A percentile compares a stretch with the other conserved stretches of the same genome.
phyloP scores from a whole-genome alignment of 2,888 invertebrate species.

The Oxytorus armatus region DNA sequence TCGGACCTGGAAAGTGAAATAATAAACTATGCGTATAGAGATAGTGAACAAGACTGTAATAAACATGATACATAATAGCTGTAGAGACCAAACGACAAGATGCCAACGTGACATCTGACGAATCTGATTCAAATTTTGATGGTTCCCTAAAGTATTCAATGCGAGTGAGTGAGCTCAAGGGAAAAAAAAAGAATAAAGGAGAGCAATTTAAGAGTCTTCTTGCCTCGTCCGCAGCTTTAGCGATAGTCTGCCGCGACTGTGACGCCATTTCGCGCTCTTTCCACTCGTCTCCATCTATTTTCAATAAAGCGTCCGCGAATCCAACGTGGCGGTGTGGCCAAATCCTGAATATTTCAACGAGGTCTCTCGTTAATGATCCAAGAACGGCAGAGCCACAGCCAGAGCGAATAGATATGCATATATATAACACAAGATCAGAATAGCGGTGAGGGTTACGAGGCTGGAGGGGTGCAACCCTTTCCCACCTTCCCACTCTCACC shows the following conservation, averaged over 20 bases:
- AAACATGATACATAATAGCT: constrained; percentile 8
- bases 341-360: constrained; percentile 71
- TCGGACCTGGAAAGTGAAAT: not conserved
- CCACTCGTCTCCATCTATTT: constrained; percentile 68
- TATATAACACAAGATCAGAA: constrained; percentile 29
- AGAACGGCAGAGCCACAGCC: constrained; percentile 30
- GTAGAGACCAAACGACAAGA: constrained; percentile 34
- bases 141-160: constrained; percentile 67
- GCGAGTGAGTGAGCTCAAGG: constrained; percentile 12
- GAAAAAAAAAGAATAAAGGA: not conserved
- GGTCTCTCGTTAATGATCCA: constrained; percentile 67
- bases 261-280: constrained; percentile 12
- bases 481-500: constrained; percentile 1
- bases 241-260: constrained; percentile 20
- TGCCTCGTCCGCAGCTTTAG: constrained; percentile 42
- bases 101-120: constrained; percentile 66
- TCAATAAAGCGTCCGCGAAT: constrained; percentile 70
- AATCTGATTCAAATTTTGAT: constrained; percentile 69
- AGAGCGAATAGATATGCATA: constrained; percentile 16
- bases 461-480: constrained; percentile 32
- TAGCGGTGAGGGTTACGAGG: constrained; percentile 21
- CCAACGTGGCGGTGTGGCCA: constrained; percentile 66
- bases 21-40: not conserved
- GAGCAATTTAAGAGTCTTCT: constrained; percentile 36
- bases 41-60: constrained; percentile 4